phyloP scores from a whole-genome alignment of 2,888 invertebrate species.

The Cheiracanthium punctorium region DNA sequence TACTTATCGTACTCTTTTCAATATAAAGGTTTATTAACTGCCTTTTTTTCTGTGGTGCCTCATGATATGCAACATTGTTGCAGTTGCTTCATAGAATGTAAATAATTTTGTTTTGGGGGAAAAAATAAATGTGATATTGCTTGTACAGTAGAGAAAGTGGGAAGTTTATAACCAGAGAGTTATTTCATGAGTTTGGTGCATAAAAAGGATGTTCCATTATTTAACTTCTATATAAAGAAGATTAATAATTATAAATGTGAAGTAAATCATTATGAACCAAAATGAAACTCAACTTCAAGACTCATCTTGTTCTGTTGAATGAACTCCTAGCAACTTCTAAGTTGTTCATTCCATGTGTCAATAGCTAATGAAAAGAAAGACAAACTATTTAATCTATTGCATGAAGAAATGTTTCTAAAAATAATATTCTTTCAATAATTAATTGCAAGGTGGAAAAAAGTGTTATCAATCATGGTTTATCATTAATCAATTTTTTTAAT shows the following conservation, averaged over 20 bases:
- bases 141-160: conserved; percentile 40
- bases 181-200: conserved; percentile 16
- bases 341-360: conserved; percentile 5
- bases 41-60: conserved; percentile 59
- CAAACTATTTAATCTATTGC: too few relatives aligned
- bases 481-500: neutral
- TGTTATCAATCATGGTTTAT: neutral
- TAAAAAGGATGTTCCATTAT: conserved; percentile 27
- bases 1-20: conserved; percentile 45
- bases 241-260: neutral
- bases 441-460: too few relatives aligned
- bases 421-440: too few relatives aligned
- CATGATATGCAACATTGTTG: conserved; percentile 39
- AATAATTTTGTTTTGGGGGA: conserved; percentile 47
- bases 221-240: neutral
- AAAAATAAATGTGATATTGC: conserved; percentile 59
- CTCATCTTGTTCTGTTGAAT: neutral
- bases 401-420: too few relatives aligned
- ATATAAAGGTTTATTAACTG: conserved; percentile 46
- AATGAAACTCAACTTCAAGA: neutral
- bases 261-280: neutral
- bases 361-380: neutral
- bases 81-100: conserved; percentile 56
- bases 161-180: neutral
- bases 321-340: neutral